Conservation (phyloP, 2,888 invertebrate species). For the Druceiella hillmani region DNA sequence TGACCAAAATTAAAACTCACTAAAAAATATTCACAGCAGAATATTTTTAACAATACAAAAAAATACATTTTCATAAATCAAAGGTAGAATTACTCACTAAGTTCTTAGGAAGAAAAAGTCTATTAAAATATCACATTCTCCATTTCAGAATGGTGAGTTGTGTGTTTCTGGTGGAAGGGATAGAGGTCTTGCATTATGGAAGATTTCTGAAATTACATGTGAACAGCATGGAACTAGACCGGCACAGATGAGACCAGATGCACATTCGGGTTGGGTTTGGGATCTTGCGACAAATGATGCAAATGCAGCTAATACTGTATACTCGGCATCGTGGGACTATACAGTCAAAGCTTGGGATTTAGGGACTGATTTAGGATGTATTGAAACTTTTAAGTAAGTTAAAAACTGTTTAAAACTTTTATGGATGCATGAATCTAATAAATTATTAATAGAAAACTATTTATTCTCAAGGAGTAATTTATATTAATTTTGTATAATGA, state of each 20-base stretch:
- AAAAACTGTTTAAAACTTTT: no score
- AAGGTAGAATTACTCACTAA: no score
- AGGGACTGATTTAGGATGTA: constrained; percentile 36
- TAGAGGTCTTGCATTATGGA: constrained; percentile 51
- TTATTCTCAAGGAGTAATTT: no score
- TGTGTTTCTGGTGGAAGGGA: constrained; percentile 57
- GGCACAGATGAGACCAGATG: constrained; percentile 36
- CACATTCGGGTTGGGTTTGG: constrained; percentile 63
- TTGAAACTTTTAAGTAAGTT: constrained; percentile 44
- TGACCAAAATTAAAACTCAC: no score
- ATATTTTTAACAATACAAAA: no score
- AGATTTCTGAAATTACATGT: constrained; percentile 35
- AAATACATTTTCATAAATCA: no score
- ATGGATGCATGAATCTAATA: no score
- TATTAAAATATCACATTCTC: not conserved
- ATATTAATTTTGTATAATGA: no score
- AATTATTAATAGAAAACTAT: no score
- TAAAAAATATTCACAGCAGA: no score
- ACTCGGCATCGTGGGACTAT: constrained; percentile 58
- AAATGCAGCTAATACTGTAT: constrained; percentile 40
- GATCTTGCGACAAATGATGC: constrained; percentile 45
- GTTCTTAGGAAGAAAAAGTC: no score
- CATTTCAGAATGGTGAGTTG: constrained; percentile 39
- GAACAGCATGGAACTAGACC: constrained; percentile 31
- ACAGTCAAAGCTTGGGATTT: constrained; percentile 55